Evolutionary conservation across 2,113 vertebrate genomes (phyloP).

Genomic region (Callipepla squamata): DNA sequence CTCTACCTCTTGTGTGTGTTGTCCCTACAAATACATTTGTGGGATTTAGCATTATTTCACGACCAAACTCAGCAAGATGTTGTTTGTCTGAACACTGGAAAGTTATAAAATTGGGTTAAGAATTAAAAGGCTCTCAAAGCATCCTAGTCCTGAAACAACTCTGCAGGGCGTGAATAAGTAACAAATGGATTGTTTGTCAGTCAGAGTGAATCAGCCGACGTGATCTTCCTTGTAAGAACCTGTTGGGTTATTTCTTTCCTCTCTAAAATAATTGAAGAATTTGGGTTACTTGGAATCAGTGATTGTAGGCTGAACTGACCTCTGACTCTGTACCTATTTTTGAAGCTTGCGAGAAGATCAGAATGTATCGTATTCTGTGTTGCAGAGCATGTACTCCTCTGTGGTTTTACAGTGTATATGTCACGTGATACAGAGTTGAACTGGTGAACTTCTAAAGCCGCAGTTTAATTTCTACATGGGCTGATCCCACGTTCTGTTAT

Average conservation of each 20-base stretch:
- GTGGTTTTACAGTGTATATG: neutral
- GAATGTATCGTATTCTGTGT: neutral
- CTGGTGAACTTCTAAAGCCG: neutral
- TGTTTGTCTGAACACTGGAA: neutral
- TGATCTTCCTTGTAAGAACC: neutral
- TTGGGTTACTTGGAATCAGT: neutral
- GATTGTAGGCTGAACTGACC: neutral
- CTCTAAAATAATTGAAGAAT: neutral
- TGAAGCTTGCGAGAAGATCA: neutral
- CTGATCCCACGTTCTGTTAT: neutral
- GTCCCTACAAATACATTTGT: neutral
- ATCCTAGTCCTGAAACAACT: constrained; percentile 42
- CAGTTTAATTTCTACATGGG: neutral
- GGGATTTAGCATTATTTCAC: neutral
- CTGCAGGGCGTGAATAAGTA: constrained; percentile 45
- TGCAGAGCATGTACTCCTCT: neutral
- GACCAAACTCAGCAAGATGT: neutral
- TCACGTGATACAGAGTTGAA: neutral
- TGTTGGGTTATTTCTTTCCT: neutral
- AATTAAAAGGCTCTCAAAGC: constrained; percentile 42
- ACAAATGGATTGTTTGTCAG: constrained; percentile 40
- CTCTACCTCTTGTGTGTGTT: neutral
- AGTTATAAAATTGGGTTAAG: constrained; percentile 1
- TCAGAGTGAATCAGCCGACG: constrained; percentile 15
- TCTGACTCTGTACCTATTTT: neutral